Conservation (phyloP, 2,113 vertebrate genomes). For the Leucopsar rothschildi region DNA sequence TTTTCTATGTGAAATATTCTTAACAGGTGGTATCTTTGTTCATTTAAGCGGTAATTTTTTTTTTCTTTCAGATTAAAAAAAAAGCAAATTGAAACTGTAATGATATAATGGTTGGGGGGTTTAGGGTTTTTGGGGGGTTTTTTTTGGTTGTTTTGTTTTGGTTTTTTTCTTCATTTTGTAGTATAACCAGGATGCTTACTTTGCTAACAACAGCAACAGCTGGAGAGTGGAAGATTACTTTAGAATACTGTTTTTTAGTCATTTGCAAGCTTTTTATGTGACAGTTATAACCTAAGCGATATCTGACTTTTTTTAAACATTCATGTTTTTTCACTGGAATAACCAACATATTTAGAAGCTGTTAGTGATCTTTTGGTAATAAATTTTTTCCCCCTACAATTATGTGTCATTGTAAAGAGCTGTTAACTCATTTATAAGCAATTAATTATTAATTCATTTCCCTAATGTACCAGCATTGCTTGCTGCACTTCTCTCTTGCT, state of each 20-base stretch:
- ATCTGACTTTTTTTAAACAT: neutral
- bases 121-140: neutral
- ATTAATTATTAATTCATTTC: constrained; percentile 53
- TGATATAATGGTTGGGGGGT: neutral
- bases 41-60: neutral
- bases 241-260: neutral
- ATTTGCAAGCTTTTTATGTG: constrained; percentile 25
- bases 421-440: constrained; percentile 45
- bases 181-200: neutral
- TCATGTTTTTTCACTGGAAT: neutral
- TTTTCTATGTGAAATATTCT: neutral
- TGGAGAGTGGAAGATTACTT: neutral
- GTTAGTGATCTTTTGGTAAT: constrained; percentile 27
- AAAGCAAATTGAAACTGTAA: neutral
- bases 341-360: constrained; percentile 17
- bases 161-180: neutral
- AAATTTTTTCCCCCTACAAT: neutral
- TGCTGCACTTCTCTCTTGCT: neutral
- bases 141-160: neutral
- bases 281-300: neutral
- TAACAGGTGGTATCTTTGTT: neutral
- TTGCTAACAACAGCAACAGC: neutral
- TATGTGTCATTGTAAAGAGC: constrained; percentile 10
- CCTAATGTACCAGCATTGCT: neutral
- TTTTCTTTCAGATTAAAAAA: neutral